Base-by-base conservation (phyloP, 2,113 vertebrate genomes). In the Alectura lathami region DNA sequence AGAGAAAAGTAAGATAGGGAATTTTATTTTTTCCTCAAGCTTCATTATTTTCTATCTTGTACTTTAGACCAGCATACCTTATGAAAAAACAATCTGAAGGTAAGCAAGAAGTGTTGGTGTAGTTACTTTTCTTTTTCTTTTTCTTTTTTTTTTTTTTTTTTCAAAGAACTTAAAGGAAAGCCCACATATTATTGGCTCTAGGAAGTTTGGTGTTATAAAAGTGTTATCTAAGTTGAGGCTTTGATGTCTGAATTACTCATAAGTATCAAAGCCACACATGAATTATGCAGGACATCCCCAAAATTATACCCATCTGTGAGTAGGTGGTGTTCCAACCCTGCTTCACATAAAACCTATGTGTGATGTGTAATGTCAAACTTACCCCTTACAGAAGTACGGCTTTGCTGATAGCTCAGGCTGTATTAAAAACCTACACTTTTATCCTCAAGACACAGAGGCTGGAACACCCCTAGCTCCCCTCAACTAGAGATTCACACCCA, bases 221-320 rank as follows among this genome's bases (percentile, higher is more conserved):
- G 78, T 93, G 87, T 94, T 91, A 91, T 95, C 95, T 94, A 96
- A 94, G 88, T 86, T 94, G 68, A 87, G 62, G 77, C 96, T 95
- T 95, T 96, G 95, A 96, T 96, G 95, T 95, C 74, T 94, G 90
- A 95, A 96, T 96, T 97, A 93, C 94, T 95, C 86, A 94, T 95
- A 91, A 96, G 86, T 97, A 96, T 95, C 93, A 96, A 95, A 96
- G 95, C 92, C 89, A 94, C 86, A 93, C 68, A 95, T 93, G 95
- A 96, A 97, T 97, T 95, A 96, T 97, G 90, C 91, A 97, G 94
- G 96, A 94, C 93, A 95, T 96, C 94, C 93, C 95, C 89, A 94
- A 96, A 96, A 96, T 96, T 75, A 96, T 90, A 94, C 91, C 92
- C 95, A 96, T 97, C 90, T 91, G 78, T 94, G 93, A 97, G 95